These are phyloP conservation scores for Spialia ferax DNA, from an alignment of 2,888 invertebrate genomes.

Conservation along the genomic window DNA sequence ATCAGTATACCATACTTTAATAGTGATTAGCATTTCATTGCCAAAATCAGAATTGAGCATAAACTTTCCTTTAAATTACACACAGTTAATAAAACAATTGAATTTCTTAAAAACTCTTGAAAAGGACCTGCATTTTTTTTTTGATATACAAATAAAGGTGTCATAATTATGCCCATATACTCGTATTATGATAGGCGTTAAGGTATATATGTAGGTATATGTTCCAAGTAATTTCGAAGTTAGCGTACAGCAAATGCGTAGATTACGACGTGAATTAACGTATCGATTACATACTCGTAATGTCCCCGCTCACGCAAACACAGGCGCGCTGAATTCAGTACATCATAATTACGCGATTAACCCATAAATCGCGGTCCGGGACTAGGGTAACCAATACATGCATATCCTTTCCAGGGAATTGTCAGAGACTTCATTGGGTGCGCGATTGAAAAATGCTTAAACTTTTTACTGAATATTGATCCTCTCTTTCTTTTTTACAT, in stretches of 20 bases:
- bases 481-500: too few species aligned
- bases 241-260: not conserved
- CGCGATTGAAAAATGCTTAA: not conserved
- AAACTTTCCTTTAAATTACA: too few species aligned
- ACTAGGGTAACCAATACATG: not conserved
- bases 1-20: too few species aligned
- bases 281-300: not conserved
- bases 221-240: not conserved
- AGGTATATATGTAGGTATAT: too few species aligned
- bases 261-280: not conserved
- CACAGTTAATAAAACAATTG: too few species aligned
- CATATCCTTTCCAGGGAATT: not conserved
- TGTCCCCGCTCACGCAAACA: not conserved
- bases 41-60: too few species aligned
- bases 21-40: too few species aligned
- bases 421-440: not conserved
- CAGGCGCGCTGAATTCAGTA: not conserved
- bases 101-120: too few species aligned
- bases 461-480: not conserved
- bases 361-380: conserved; percentile 25
- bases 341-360: conserved; percentile 29
- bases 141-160: too few species aligned
- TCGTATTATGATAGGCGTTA: too few species aligned
- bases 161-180: too few species aligned
- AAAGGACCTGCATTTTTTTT: too few species aligned